Conservation (phyloP, 2,113 vertebrate genomes). For the Verasper variegatus region DNA sequence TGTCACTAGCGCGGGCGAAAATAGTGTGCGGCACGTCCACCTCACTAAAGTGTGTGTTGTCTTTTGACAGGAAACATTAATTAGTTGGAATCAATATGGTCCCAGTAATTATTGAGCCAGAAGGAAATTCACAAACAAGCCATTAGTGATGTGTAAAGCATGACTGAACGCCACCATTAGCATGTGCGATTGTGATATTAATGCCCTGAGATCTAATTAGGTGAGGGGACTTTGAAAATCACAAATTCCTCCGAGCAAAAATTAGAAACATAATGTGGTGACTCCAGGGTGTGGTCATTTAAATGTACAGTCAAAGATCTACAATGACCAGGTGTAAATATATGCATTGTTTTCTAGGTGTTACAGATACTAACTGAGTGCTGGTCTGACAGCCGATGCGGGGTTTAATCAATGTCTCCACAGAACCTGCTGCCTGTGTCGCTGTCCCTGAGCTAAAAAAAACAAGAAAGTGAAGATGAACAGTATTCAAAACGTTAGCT, state of each 20-base stretch:
- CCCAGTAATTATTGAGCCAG: slow-evolving; percentile 43
- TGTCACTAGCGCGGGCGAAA: background rate
- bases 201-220: slow-evolving; percentile 31
- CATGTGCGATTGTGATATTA: slow-evolving; percentile 16
- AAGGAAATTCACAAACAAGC: slow-evolving; percentile 45
- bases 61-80: slow-evolving; percentile 38
- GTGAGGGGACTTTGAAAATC: background rate
- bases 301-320: background rate
- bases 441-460: background rate
- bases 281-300: background rate
- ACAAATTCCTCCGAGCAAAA: background rate
- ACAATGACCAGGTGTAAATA: background rate
- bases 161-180: slow-evolving; percentile 39
- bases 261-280: background rate
- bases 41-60: background rate
- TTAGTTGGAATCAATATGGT: slow-evolving; percentile 45
- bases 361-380: too few species aligned
- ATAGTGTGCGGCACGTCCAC: background rate
- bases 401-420: slow-evolving; percentile 17
- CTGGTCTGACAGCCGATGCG: too few species aligned
- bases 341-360: background rate
- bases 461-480: slow-evolving; percentile 14
- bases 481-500: slow-evolving; percentile 11
- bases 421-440: slow-evolving; percentile 8
- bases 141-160: slow-evolving; percentile 38